Evolutionary conservation across 1,140 invertebrate species (phyloP), one percentile per base, ranked within the genome.

Genomic region (Solen grandis): DNA sequence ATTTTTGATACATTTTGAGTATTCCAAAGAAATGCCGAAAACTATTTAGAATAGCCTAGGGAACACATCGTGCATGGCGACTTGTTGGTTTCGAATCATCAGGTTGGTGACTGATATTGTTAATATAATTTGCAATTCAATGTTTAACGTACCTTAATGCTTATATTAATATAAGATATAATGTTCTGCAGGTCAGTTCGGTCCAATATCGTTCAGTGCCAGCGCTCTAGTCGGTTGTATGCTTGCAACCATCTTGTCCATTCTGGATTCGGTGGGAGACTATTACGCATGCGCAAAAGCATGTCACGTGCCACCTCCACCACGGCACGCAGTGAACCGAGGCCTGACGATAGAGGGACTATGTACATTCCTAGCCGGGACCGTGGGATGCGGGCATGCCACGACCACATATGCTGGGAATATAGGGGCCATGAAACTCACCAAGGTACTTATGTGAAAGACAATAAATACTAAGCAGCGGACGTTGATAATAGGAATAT

Each of bases 371-470:
- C 89, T 97, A 5, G 95, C 96, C 0, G 96, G 96, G 0, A 92
- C 96, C 0, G 96, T 95, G 94, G 96, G 96, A 5, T 95, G 90
- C 94, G 86, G 96, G 14, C 97, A 96, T 86, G 96, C 96, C 5
- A 96, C 96, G 5, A 97, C 97, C 82, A 97, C 96, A 0, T 97
- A 96, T 86, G 90, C 90, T 38, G 96, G 97, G 91, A 97, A 97
- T 89, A 96, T 97, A 57, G 96, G 96, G 2, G 96, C 96, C 14
- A 97, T 97, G 82, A 96, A 96, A 59, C 91, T 94, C 2, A 94
- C 93, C 0, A 93, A 92, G 88, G 93, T 93, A 85, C 80, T n/a
- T n/a, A n/a, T n/a, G n/a, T n/a, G n/a, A n/a, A n/a, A n/a, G n/a
- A n/a, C n/a, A n/a, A n/a, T n/a, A n/a, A n/a, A n/a, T n/a, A n/a